Base-by-base conservation (phyloP, 2,888 invertebrate genomes). In the Aromia moschata region DNA sequence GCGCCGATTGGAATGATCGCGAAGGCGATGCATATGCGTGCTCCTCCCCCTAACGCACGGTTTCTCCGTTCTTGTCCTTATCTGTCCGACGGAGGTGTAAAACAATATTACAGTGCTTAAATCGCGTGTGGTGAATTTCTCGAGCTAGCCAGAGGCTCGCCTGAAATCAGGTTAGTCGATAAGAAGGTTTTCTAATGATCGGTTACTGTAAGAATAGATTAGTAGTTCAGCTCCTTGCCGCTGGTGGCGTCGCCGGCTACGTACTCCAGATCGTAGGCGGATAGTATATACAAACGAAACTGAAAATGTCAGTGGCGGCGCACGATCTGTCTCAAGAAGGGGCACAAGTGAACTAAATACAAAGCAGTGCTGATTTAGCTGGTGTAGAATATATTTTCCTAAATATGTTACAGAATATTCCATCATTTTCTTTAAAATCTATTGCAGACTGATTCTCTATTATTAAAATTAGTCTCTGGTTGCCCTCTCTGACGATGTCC, bases 91-190 rank as follows among this genome's bases (percentile, higher is more conserved):
- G 33, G 66, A 68, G 69, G 70, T 68, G 68, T 67, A 70, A 70
- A 70, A 65, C 67, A 68, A 65, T 63, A 61, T 56, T 58, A 68
- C 66, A 65, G 70, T 62, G 61, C 64, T 65, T 70, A 71, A 72
- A 72, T 70, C 70, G 69, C 66, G n/a, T n/a, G 64, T 58, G 62
- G 53, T 62, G 56, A 33, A 62, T 68, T 73, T 70, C 66, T 66
- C 60, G 64, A 52, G 41, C 52, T 20, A 30, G 64, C 67, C 68
- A 63, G 61, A 57, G 70, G 70, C 70, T 67, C 62, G 51, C 57
- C 71, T 67, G 70, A 74, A 75, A 75, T 69, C 71, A 71, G 75
- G 74, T 74, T 75, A 74, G 74, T 73, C 74, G 73, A 75, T 75
- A 74, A 74, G 73, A 71, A 72, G 72, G 72, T 71, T 74, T 74